Conservation (phyloP, 2,797 vertebrate species). For the Streptopelia turtur region DNA sequence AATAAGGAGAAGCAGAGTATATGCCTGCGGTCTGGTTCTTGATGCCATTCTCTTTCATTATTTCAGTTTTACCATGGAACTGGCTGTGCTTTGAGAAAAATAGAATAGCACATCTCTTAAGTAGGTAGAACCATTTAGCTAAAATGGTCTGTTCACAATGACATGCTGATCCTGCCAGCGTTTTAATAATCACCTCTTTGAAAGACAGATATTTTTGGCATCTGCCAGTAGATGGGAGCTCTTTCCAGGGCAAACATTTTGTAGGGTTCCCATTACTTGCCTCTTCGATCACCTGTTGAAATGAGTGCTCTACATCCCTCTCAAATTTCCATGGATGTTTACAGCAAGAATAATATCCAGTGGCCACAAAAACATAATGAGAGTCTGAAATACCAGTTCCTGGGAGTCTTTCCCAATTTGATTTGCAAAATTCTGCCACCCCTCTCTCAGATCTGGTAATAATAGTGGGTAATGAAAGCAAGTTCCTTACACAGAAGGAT, state of each 20-base stretch:
- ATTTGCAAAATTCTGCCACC: neutral
- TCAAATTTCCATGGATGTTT: neutral
- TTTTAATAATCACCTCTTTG: neutral
- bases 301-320: neutral
- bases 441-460: neutral
- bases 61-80: neutral
- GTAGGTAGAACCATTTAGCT: neutral
- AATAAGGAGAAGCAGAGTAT: slow-evolving; percentile 4
- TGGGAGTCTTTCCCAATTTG: neutral
- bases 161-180: neutral
- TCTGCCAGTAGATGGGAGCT: neutral
- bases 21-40: neutral
- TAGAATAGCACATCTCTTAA: neutral
- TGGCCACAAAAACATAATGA: neutral
- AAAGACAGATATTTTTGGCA: neutral
- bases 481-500: neutral
- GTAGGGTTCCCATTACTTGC: neutral
- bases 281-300: neutral
- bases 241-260: neutral
- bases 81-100: neutral
- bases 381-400: neutral
- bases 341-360: neutral
- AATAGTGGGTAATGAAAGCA: neutral
- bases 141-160: neutral
- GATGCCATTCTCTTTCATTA: neutral